Conservation (phyloP, 2,113 vertebrate species). For the Apodemus speciosus region DNA sequence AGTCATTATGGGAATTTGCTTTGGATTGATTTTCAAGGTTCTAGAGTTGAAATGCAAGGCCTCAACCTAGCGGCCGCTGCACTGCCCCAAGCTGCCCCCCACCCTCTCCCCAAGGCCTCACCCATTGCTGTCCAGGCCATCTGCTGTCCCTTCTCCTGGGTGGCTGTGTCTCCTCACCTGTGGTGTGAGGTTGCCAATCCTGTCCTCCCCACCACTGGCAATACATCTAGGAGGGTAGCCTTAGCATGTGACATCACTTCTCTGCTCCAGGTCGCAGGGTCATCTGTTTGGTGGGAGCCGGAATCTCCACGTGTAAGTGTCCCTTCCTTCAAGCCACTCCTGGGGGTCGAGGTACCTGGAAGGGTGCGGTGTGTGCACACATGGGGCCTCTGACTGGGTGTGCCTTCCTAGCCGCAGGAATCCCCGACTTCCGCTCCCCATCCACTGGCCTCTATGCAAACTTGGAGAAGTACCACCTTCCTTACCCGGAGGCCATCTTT, state of each 20-base stretch:
- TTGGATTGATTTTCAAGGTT: background rate
- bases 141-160: background rate
- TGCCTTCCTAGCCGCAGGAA: constrained; percentile 88
- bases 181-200: background rate
- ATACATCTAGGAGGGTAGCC: background rate
- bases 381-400: background rate
- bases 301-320: constrained; percentile 92
- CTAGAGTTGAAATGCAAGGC: background rate
- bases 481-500: constrained; percentile 95
- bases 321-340: background rate
- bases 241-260: background rate
- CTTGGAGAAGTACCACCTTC: constrained; percentile 92
- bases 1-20: background rate
- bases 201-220: background rate
- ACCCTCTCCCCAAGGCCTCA: fast-evolving
- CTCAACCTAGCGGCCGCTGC: background rate
- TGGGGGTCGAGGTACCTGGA: too few relatives aligned
- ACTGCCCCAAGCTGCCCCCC: background rate
- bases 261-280: constrained; percentile 89
- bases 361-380: fast-evolving
- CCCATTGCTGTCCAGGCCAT: too few relatives aligned
- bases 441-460: constrained; percentile 93
- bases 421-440: constrained; percentile 95
- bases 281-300: constrained; percentile 95
- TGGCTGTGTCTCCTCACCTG: background rate